Evolutionary conservation across 2,797 vertebrate species (phyloP), one percentile per base, ranked within the genome.

Genomic region (Sebastes kiyomatsui): DNA sequence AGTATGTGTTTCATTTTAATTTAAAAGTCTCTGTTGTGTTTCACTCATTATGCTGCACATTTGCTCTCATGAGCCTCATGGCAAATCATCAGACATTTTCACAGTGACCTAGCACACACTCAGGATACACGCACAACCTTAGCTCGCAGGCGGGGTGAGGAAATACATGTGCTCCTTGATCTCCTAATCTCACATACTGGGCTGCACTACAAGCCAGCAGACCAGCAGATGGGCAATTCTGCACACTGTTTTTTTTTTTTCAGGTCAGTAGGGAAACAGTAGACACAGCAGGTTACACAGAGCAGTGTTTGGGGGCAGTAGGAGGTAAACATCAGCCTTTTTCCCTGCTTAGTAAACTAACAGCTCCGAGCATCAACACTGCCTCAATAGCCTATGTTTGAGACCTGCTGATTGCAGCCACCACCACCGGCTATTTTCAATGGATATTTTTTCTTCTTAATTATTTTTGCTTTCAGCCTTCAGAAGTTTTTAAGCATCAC

Each of bases 311-410:
- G 59, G 79, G 67, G 77, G 82, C 75, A 88, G 84, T 30, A 59
- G 77, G 79, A 87, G 85, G 84, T 88, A 90, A 90, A 89, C 86
- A 88, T 89, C 88, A 87, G 81, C 80, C 87, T 76, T 72, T 86
- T 80, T 56, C 32, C 62, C 72, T 84, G 82, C 81, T 89, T 88
- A 74, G 78, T 91, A 88, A 92, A 93, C 85, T 58, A 91, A 92
- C 78, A 89, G 88, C 88, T 93, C 76, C 79, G 13, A 93, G 90
- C 82, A 85, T 93, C 88, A 92, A 93, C 90, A 91, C 65, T 82
- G 75, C 71, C 67, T 87, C 78, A 83, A 33, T 30, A 70, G 68
- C 18, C 69, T 38, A 49, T 87, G 84, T 88, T 83, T 87, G 82
- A 86, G 75, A 80, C 81, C 66, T 87, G 75, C 88, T 90, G 84